These are phyloP conservation scores for Corythoichthys intestinalis DNA, from an alignment of 2,113 vertebrate genomes.

Conservation along the genomic window DNA sequence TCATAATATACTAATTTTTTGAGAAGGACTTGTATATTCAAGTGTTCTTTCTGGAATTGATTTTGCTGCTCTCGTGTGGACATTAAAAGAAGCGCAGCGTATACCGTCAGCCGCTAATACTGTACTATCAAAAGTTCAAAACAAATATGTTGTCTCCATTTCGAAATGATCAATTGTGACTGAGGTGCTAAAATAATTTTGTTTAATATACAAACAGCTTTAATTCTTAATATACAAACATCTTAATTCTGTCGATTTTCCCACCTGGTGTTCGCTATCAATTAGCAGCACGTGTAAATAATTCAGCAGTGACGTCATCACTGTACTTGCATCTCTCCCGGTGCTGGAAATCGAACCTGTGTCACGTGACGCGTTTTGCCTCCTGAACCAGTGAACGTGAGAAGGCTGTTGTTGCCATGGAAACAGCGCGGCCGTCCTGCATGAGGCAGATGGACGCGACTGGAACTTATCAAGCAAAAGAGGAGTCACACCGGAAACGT, in stretches of 20 bases:
- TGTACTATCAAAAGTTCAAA: too few species aligned
- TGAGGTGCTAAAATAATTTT: neutral
- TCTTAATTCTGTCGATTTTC: neutral
- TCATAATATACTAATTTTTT: too few species aligned
- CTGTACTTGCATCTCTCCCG: neutral
- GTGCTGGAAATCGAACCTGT: neutral
- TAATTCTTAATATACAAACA: neutral
- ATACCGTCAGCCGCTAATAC: neutral
- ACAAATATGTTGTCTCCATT: neutral
- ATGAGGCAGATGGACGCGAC: neutral
- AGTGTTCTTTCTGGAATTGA: too few species aligned
- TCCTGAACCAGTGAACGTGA: neutral
- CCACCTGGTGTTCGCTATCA: neutral
- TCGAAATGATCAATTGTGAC: neutral
- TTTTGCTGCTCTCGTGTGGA: neutral
- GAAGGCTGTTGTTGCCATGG: constrained; percentile 3
- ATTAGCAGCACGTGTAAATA: neutral
- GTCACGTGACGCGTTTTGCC: neutral
- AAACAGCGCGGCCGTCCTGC: neutral
- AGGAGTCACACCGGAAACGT: neutral
- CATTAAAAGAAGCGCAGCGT: neutral
- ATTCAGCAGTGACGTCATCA: neutral
- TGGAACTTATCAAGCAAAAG: neutral
- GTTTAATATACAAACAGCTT: neutral
- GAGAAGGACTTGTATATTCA: too few species aligned